phyloP scores from a whole-genome alignment of 2,113 vertebrate species.

The Cyphomyrus plagiostoma region DNA sequence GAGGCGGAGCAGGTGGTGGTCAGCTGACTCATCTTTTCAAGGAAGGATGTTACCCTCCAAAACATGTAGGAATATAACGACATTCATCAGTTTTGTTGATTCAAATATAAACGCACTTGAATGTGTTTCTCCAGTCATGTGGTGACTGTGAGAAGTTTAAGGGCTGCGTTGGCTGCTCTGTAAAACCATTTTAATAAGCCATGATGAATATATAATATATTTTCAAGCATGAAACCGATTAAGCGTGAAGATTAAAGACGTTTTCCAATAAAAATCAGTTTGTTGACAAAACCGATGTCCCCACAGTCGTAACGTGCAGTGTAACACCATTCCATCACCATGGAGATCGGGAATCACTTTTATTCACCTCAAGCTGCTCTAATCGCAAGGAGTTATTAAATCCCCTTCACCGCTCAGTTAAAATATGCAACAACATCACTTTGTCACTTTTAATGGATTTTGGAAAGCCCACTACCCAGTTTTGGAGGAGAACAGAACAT shows the following conservation, averaged over 20 bases:
- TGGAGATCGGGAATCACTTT: neutral
- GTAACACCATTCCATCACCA: neutral
- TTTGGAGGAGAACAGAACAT: neutral
- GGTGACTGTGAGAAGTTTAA: neutral
- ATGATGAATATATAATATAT: neutral
- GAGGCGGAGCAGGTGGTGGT: neutral
- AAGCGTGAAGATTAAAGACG: neutral
- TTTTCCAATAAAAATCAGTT: conserved; percentile 10
- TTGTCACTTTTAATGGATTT: neutral
- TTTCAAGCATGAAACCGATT: neutral
- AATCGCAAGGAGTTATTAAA: neutral
- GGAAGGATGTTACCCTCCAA: neutral
- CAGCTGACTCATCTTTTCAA: neutral
- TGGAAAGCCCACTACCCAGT: neutral
- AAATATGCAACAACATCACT: neutral
- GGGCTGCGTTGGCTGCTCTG: neutral
- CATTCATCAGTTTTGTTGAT: neutral
- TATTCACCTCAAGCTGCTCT: neutral
- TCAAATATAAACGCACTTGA: neutral
- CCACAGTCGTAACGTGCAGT: neutral
- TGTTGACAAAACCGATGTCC: neutral
- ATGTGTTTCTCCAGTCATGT: neutral
- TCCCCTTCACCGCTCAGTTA: neutral
- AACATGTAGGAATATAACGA: neutral
- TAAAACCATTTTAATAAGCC: conserved; percentile 4